Percentiles rank a stretch among this genome's conserved stretches.
These are phyloP conservation scores for Podargus strigoides DNA, from an alignment of 2,797 vertebrate genomes.

Conservation along the genomic window DNA sequence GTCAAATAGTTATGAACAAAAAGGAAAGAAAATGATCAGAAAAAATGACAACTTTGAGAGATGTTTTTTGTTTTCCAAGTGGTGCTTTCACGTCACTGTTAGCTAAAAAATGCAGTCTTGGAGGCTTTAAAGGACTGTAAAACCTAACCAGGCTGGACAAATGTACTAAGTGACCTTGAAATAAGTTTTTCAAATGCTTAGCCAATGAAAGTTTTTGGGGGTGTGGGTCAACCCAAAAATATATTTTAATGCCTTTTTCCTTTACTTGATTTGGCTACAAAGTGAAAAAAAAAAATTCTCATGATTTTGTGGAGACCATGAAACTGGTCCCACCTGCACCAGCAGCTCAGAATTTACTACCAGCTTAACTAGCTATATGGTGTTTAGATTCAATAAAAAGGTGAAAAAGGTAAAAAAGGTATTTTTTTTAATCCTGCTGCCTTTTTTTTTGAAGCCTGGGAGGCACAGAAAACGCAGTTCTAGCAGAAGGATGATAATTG, in stretches of 20 bases:
- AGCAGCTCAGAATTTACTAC: not conserved
- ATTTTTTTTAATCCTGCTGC: not conserved
- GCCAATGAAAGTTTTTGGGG: not conserved
- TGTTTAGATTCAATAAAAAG: not conserved
- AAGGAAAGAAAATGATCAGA: not conserved
- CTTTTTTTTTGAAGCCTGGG: not conserved
- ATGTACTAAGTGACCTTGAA: not conserved
- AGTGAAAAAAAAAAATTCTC: not conserved
- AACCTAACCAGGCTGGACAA: not conserved
- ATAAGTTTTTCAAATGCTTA: not conserved
- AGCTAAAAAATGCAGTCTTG: not conserved
- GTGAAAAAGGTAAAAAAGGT: not conserved
- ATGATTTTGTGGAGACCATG: not conserved
- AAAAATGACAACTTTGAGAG: not conserved
- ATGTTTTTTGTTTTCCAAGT: not conserved
- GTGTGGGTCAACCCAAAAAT: not conserved
- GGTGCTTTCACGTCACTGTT: not conserved
- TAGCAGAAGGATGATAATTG: conserved; percentile 52
- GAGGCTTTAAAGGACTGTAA: not conserved
- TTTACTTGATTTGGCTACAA: not conserved
- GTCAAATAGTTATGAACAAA: not conserved
- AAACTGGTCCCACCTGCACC: not conserved
- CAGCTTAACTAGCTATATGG: not conserved
- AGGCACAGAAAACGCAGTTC: conserved; percentile 45
- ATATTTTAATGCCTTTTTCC: not conserved